Conservation (phyloP, 2,797 vertebrate genomes). For the Meda fulgida region DNA sequence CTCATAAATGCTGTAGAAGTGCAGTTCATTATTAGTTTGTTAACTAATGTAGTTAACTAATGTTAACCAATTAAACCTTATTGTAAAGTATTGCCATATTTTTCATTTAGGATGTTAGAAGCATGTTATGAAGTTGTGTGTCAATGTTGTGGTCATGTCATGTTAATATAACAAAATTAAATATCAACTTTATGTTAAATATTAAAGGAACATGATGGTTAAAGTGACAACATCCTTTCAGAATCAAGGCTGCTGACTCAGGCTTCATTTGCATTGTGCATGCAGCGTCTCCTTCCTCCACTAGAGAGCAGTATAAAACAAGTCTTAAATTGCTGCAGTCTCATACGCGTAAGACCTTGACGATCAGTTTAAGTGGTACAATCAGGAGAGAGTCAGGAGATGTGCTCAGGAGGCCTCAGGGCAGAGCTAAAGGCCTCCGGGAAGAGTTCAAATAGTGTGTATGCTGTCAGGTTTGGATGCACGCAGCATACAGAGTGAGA, state of each 20-base stretch:
- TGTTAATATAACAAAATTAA: not conserved
- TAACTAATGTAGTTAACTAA: no score
- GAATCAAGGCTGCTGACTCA: constrained; percentile 15
- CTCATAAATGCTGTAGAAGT: no score
- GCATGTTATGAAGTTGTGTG: not conserved
- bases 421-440: constrained; percentile 11
- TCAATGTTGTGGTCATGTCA: not conserved
- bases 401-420: constrained; percentile 11
- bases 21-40: no score
- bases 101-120: not conserved
- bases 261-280: constrained; percentile 3
- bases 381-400: not conserved
- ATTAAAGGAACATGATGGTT: not conserved
- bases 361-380: constrained; percentile 14
- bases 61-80: no score
- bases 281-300: not conserved
- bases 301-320: constrained; percentile 45
- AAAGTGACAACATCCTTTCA: not conserved
- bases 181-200: not conserved
- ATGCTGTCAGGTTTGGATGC: constrained; percentile 32
- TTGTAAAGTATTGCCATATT: no score
- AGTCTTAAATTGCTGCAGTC: not conserved
- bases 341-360: not conserved
- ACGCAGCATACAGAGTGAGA: constrained; percentile 3
- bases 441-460: constrained; percentile 39